These are phyloP conservation scores for Wasmannia auropunctata DNA, from an alignment of 1,140 invertebrate species.

Conservation along the genomic window DNA sequence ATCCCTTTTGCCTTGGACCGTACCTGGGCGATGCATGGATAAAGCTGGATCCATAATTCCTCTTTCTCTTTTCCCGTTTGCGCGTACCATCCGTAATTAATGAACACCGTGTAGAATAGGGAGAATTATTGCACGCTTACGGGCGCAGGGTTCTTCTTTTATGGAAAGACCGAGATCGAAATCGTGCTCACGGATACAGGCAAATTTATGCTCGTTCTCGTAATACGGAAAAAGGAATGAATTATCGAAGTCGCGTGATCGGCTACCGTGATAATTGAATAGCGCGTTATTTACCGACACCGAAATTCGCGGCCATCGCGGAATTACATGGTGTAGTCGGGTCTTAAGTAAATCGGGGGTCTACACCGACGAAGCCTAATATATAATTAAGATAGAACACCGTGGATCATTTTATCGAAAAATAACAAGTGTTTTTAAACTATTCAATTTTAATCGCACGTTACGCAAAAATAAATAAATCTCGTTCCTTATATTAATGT, in stretches of 20 bases:
- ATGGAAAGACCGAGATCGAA: slow-evolving; percentile 74
- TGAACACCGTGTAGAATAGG: slow-evolving; percentile 81
- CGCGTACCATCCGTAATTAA: slow-evolving; percentile 77
- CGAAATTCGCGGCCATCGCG: not conserved
- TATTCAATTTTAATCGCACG: not conserved
- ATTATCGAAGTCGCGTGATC: slow-evolving; percentile 64
- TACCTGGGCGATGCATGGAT: slow-evolving; percentile 75
- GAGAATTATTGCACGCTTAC: slow-evolving; percentile 81
- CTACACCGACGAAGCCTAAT: not conserved
- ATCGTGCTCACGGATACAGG: slow-evolving; percentile 67
- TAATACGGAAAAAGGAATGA: slow-evolving; percentile 67
- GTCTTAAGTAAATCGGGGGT: not conserved
- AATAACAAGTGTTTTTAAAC: not conserved
- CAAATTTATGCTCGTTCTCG: slow-evolving; percentile 69
- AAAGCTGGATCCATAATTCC: slow-evolving; percentile 81
- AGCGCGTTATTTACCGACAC: slow-evolving; percentile 20
- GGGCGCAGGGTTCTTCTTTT: slow-evolving; percentile 76
- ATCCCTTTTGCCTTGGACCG: slow-evolving; percentile 66
- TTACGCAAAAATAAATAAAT: slow-evolving; percentile 4
- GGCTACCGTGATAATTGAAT: slow-evolving; percentile 61
- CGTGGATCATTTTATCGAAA: not conserved
- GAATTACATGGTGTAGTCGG: not conserved
- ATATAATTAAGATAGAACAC: not conserved
- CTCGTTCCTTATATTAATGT: not conserved
- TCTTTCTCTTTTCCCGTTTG: slow-evolving; percentile 75